Evolutionary conservation across 2,888 invertebrate species (phyloP), one percentile per base, ranked within the genome.

Genomic region (Drosophila lacicola): DNA sequence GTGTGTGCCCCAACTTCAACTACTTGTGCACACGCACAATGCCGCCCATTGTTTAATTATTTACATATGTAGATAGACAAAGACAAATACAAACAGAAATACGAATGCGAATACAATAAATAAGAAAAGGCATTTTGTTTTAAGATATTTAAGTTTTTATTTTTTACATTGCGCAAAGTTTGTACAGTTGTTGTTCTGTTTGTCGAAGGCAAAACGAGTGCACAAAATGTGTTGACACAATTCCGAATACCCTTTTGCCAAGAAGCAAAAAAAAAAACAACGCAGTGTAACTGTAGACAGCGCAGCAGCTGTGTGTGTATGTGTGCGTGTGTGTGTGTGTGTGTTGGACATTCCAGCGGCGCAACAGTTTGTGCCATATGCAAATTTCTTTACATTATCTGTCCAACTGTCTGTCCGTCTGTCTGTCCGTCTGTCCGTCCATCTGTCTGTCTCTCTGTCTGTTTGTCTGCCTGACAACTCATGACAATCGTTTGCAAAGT

Each of bases 281-380:
- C 29, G 8, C 8, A 29, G 2, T 74, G 75, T 78, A 75, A 74
- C 70, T 65, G 64, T 74, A 78, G 61, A 36, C 44, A 46, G 49
- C 53, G 14, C 25, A 63, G 72, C 74, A 74, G 64, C 81, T 80
- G 44, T 49, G 51, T 61, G n/a, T 47, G 19, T 37, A 13, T 62
- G 17, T 17, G 17, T 17, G 17, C 2, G n/a, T 62, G 13, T 51
- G 14, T 62, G 21, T 56, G n/a, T 64, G 45, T 72, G 44, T 55
- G 29, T 84, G 68, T 68, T 70, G 70, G 69, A 69, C 87, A 87
- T 84, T 84, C 88, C 83, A 84, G 88, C 75, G 51, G 70, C 72
- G 83, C 83, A 89, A 88, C 84, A 86, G 87, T 86, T 86, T 80
- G 87, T 82, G 75, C 75, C 85, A 73, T 75, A 84, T 84, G 88